Conservation (phyloP, 1,140 invertebrate genomes). For the Drosophila nebulosa region DNA sequence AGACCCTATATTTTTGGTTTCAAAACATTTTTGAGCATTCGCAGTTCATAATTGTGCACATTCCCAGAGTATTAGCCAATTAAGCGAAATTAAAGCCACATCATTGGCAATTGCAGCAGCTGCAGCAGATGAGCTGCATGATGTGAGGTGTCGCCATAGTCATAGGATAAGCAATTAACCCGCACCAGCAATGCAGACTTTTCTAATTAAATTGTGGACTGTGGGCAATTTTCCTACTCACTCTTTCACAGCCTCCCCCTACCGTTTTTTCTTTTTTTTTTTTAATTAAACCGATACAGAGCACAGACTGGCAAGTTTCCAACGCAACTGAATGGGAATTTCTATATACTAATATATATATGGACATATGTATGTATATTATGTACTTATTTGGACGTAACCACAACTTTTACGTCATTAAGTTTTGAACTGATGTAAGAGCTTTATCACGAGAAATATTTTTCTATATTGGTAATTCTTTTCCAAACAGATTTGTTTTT, state of each 20-base stretch:
- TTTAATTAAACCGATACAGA: conserved; percentile 34
- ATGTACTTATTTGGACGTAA: too few relatives aligned
- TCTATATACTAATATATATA: too few relatives aligned
- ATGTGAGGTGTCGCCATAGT: conserved; percentile 54
- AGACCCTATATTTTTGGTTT: conserved; percentile 22
- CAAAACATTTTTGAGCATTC: conserved; percentile 18
- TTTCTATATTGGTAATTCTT: too few relatives aligned
- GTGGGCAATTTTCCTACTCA: conserved; percentile 24
- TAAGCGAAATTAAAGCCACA: conserved; percentile 55
- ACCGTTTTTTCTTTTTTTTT: background rate
- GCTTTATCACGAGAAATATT: too few relatives aligned
- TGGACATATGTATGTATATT: too few relatives aligned
- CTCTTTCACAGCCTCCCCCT: background rate
- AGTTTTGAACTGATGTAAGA: too few relatives aligned
- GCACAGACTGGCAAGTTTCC: conserved; percentile 32
- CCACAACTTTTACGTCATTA: too few relatives aligned
- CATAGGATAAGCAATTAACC: conserved; percentile 44
- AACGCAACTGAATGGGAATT: background rate
- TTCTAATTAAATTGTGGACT: conserved; percentile 48
- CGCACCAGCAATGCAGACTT: conserved; percentile 29
- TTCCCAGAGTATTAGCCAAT: conserved; percentile 46
- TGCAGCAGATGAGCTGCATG: background rate
- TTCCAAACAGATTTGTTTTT: too few relatives aligned
- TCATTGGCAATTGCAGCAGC: conserved; percentile 11
- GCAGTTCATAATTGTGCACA: conserved; percentile 12